phyloP scores from a whole-genome alignment of 2,797 vertebrate species.

The Epinephelus coioides region DNA sequence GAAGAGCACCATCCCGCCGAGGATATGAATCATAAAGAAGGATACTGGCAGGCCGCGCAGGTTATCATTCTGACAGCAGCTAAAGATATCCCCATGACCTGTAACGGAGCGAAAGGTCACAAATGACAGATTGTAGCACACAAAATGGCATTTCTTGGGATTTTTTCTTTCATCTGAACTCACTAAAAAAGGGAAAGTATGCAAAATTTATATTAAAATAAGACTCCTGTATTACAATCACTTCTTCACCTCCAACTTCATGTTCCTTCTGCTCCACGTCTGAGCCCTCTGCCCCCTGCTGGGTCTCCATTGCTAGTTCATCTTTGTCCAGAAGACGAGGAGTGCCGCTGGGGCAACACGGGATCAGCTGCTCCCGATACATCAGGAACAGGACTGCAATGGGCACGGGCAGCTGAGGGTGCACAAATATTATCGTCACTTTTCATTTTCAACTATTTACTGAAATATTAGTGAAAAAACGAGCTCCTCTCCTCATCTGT shows the following conservation, averaged over 20 bases:
- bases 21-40: constrained; percentile 94
- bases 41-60: constrained; percentile 89
- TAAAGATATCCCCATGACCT: constrained; percentile 90
- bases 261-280: constrained; percentile 66
- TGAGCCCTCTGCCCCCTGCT: constrained; percentile 75
- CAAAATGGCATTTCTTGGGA: constrained; percentile 42
- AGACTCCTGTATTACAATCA: constrained; percentile 2
- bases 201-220: constrained; percentile 48
- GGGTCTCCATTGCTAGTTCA: constrained; percentile 92
- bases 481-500: neutral
- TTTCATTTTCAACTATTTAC: neutral
- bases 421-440: constrained; percentile 12
- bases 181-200: constrained; percentile 13
- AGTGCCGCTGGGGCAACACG: constrained; percentile 81
- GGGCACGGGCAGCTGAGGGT: constrained; percentile 92
- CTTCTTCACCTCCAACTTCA: constrained; percentile 76
- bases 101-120: constrained; percentile 54
- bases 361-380: constrained; percentile 92
- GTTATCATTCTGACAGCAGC: constrained; percentile 93
- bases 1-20: constrained; percentile 94
- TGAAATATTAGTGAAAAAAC: neutral
- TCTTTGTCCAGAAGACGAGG: constrained; percentile 90
- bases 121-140: constrained; percentile 51
- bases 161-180: constrained; percentile 12
- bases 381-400: constrained; percentile 93